Evolutionary conservation across 1,140 invertebrate species (phyloP), one percentile per base, ranked within the genome.

Genomic region (Drosophila albomicans): DNA sequence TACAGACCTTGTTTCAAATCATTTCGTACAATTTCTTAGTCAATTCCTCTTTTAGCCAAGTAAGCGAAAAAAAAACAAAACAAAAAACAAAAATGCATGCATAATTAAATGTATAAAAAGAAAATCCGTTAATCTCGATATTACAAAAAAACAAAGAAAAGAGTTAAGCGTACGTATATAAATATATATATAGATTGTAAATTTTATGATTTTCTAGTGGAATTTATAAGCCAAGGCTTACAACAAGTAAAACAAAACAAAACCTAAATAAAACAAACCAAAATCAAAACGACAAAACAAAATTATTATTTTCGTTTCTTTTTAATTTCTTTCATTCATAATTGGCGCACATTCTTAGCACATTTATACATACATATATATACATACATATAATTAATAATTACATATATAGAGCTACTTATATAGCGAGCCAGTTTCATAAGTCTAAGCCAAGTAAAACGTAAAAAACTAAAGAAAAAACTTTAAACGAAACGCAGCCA

Each of bases 151-250:
- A 51, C 48, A 67, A 64, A 28, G 15, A 51, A 48, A 67, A 64
- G 49, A 48, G 38, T 52, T n/a, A 51, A 32, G 10, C 15, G 10
- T 38, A 38, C 35, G 35, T 38, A 38, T 38, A 48, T 48, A 16
- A 20, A 54, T 11, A 38, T n/a, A 38, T n/a, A 45, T 58, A 30
- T 43, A 25, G 43, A 75, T 70, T 76, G 67, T 75, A 67, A 49
- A 66, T 61, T 68, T 69, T 82, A 77, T 82, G 13, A 68, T 84
- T 87, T 87, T 75, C 73, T 87, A 88, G 84, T 74, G 61, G 84
- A 87, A 87, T 87, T 87, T 87, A 87, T 88, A 69, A 87, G 79
- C 76, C 82, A 82, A 87, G 84, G 61, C 56, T 48, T 66, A 41
- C 25, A 64, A 25, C 8, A 41, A 10, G 20, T 25, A 56, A 16